Evolutionary conservation across 37 sponge, comb jelly and placozoan genomes (phyloP), one percentile per base, ranked within the genome.

Genomic region (Hexactinellida sp.): DNA sequence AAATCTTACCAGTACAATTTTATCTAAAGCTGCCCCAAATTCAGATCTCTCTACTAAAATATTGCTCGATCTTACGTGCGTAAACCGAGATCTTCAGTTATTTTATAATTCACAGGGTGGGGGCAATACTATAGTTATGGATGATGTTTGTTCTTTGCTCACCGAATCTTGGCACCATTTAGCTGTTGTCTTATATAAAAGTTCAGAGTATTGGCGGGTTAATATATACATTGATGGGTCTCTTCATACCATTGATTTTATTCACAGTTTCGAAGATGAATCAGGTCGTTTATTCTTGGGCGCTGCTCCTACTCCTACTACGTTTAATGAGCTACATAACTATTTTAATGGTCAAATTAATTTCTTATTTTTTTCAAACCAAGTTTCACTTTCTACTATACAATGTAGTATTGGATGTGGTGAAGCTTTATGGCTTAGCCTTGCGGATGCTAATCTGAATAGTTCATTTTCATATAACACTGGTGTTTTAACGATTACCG

Each of bases 331-430:
- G 0, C 37, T 38, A 24, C 37, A 34, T 21, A 47, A 3, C 38
- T 93, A 63, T 88, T 93, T 93, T 82, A 90, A 86, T 85, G 93
- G 93, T n/a, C 35, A 86, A 34, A 30, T 93, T 47, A 85, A 88
- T 37, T 24, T 86, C 23, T 41, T 89, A 19, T 36, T 47, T 0
- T 1, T 93, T 82, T 86, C 54, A n/a, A 37, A 82, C 10, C 37
- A 36, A 0, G 86, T 86, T 1, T 55, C 85, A 19, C 38, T 0
- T 36, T 83, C 87, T 36, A 82, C 87, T 38, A 85, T 93, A 52
- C 55, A 86, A 35, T 93, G 94, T 88, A 84, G 76, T 23, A 93
- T 90, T 41, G 94, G 92, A 1, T 93, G 94, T 88, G 94, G 94
- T 34, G 90, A 87, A 24, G 85, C 88, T 38, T 51, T 93, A 35